Evolutionary conservation across 53 echinoderm and acorn worm genomes (phyloP).

Genomic region (Echinarachnius parma): DNA sequence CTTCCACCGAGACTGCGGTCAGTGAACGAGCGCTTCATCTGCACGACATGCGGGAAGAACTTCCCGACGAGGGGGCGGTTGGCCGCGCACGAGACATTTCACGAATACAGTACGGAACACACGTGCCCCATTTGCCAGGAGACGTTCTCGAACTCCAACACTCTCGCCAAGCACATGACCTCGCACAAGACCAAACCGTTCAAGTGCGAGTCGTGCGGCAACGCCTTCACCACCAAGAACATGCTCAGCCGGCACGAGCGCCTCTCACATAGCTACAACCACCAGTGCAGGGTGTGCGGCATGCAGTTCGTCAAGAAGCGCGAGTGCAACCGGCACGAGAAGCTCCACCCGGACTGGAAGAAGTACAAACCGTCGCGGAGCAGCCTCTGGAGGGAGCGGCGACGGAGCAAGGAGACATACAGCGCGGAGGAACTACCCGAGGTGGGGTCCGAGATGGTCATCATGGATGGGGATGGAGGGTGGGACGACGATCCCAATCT

Average conservation of each 20-base stretch:
- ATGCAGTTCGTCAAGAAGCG: slow-evolving; percentile 28
- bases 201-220: slow-evolving; percentile 27
- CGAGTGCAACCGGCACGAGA: slow-evolving; percentile 29
- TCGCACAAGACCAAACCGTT: slow-evolving; percentile 31
- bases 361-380: background rate
- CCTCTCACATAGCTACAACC: slow-evolving; percentile 5
- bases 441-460: background rate
- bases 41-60: slow-evolving; percentile 40
- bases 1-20: background rate
- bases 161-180: slow-evolving; percentile 30
- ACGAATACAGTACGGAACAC: slow-evolving; percentile 29
- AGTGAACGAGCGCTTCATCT: slow-evolving; percentile 16
- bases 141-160: slow-evolving; percentile 1
- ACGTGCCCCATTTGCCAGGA: slow-evolving; percentile 17
- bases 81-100: slow-evolving; percentile 38
- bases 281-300: slow-evolving; percentile 25
- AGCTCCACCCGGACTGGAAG: slow-evolving; percentile 30
- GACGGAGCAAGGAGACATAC: background rate
- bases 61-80: slow-evolving; percentile 31
- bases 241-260: slow-evolving; percentile 38
- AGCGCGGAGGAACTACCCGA: slow-evolving; percentile 3
- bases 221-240: slow-evolving; percentile 10
- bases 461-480: background rate
- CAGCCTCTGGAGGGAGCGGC: background rate
- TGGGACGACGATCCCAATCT: slow-evolving; percentile 2